phyloP scores from a whole-genome alignment of 2,797 vertebrate genomes.

The Hoplostethus mediterraneus region DNA sequence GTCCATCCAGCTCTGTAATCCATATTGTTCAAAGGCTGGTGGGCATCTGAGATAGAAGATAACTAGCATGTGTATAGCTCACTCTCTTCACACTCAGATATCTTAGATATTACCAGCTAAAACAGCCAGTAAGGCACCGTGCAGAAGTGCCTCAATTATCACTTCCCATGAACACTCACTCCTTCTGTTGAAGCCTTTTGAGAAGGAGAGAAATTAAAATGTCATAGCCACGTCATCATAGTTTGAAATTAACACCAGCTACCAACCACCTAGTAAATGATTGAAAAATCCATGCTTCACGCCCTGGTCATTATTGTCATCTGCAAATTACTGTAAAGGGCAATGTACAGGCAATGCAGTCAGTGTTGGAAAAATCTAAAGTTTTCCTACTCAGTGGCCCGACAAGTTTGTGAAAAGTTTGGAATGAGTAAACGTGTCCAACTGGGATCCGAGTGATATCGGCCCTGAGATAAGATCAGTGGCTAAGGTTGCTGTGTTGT shows the following conservation, averaged over 20 bases:
- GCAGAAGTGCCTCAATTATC: conserved; percentile 40
- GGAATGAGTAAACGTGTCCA: conserved; percentile 53
- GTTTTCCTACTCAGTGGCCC: conserved; percentile 19
- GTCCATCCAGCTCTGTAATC: conserved; percentile 52
- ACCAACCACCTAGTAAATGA: conserved; percentile 12
- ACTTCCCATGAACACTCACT: conserved; percentile 4
- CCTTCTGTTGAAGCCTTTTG: background rate
- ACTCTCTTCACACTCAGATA: background rate
- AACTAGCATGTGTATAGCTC: conserved; percentile 34
- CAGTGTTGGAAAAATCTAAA: conserved; percentile 23
- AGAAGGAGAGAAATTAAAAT: background rate
- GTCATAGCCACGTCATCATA: background rate
- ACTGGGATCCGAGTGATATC: conserved; percentile 64
- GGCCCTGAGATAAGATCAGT: conserved; percentile 67
- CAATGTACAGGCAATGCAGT: background rate
- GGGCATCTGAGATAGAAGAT: conserved; percentile 41
- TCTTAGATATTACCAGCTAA: conserved; percentile 1
- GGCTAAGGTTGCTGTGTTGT: conserved; percentile 61
- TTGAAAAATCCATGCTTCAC: conserved; percentile 56
- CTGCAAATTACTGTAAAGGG: background rate
- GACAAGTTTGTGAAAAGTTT: conserved; percentile 62
- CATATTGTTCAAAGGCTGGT: conserved; percentile 64
- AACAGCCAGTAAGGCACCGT: background rate
- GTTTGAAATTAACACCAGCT: conserved; percentile 19
- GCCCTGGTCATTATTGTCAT: background rate